phyloP scores from a whole-genome alignment of 2,888 invertebrate species.

The Amphipyra berbera region DNA sequence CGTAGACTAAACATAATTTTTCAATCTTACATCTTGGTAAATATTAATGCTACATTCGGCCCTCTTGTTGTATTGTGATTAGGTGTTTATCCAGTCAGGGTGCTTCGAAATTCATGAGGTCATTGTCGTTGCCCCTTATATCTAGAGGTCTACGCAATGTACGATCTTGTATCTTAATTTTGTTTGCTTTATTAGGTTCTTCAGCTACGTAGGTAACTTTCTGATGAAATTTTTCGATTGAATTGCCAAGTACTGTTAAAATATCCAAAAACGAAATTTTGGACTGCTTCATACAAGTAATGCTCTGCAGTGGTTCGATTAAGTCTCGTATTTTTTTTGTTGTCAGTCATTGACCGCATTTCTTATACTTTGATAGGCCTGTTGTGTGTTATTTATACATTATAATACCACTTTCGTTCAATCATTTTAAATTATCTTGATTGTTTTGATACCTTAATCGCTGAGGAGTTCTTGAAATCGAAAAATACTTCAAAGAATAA shows the following conservation, averaged over 20 bases:
- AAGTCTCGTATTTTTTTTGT: neutral
- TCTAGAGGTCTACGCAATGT: slow-evolving; percentile 22
- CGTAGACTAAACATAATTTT: slow-evolving; percentile 27
- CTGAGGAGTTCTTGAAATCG: slow-evolving; percentile 20
- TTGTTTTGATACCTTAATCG: slow-evolving; percentile 22
- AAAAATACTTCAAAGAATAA: slow-evolving; percentile 21
- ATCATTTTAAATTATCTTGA: slow-evolving; percentile 16
- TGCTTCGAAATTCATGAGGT: slow-evolving; percentile 68
- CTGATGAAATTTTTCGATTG: slow-evolving; percentile 11
- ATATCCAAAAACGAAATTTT: neutral
- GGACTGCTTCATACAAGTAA: neutral
- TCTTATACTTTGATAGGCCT: neutral
- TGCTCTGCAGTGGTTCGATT: slow-evolving; percentile 3
- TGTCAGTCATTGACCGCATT: slow-evolving; percentile 21
- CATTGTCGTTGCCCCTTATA: slow-evolving; percentile 61
- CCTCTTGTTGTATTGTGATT: slow-evolving; percentile 57
- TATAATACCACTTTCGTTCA: too few relatives aligned
- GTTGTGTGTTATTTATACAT: neutral
- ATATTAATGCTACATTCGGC: slow-evolving; percentile 53
- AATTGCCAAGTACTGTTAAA: slow-evolving; percentile 1
- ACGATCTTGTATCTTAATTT: slow-evolving; percentile 15
- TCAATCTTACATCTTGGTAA: slow-evolving; percentile 40
- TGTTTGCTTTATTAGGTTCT: neutral
- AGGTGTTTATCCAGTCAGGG: slow-evolving; percentile 57
- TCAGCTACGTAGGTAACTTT: slow-evolving; percentile 1